Base-by-base conservation (phyloP, 2,888 invertebrate genomes). In the Cacoxenus indagator region DNA sequence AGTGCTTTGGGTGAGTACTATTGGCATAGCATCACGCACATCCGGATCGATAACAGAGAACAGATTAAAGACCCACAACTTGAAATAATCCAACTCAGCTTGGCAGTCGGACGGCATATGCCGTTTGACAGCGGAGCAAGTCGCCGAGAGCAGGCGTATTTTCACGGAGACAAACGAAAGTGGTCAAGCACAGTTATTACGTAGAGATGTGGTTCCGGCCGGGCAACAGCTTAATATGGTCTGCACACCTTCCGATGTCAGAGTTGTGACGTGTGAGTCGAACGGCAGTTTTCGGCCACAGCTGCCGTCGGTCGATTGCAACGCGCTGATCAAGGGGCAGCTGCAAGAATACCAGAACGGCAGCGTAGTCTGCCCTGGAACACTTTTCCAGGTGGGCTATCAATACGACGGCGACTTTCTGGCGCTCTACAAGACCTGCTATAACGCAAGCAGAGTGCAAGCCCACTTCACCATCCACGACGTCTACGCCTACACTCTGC, bases 401-500 rank as follows among this genome's bases (percentile, higher is more conserved):
- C 59, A 64, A 1, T 3, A 73, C 1, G 31, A 1, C 19, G 19
- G 5, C 1, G 17, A 37, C 0, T 82, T 82, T 43, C 8, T 82
- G 9, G 78, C 82, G 37, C 48, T 82, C 17, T 78, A 76, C 17
- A 57, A 78, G 48, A 76, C 71, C 4, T 78, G 78, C 27, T 82
- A 65, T 14, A 64, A 78, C n/a, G 1, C 5, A 2, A 0, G 0
- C 0, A 29, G 3, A 2, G 61, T 66, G 0, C 29, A 43, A 4
- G 71, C 75, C 0, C 64, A 71, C 17, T 78, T 70, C 37, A 55
- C 55, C 27, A 55, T 55, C 6, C 55, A 55, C 27, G 55, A 55
- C 26, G 55, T 55, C 5, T 55, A 55, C 6, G 55, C 55, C 1
- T 26, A 55, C 26, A 27, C 8, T 14, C 19, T 43, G 11, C 37